These are phyloP conservation scores for Ailuropoda melanoleuca DNA, from an alignment of 2,113 vertebrate genomes.

Conservation along the genomic window DNA sequence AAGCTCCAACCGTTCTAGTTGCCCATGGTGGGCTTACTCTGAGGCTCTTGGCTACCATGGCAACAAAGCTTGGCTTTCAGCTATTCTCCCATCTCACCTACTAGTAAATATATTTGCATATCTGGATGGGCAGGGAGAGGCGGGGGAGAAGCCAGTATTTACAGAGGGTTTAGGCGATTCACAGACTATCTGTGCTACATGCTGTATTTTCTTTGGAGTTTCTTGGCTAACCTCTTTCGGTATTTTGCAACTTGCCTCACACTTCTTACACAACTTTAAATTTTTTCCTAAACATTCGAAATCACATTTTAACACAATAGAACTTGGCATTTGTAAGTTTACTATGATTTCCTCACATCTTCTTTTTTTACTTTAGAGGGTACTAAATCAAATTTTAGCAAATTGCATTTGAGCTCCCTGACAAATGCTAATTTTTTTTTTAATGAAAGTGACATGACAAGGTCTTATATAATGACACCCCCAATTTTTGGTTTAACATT, in stretches of 20 bases:
- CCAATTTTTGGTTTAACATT: background rate
- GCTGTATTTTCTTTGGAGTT: slow-evolving; percentile 38
- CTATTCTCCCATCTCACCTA: background rate
- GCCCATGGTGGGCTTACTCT: background rate
- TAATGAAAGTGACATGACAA: background rate
- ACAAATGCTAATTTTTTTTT: slow-evolving; percentile 15
- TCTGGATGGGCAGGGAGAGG: background rate
- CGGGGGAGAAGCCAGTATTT: background rate
- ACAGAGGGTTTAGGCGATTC: background rate
- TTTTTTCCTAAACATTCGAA: slow-evolving; percentile 55
- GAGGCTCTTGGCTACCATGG: background rate
- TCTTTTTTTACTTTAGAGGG: slow-evolving; percentile 45
- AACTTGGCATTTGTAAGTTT: slow-evolving; percentile 58
- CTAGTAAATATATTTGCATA: background rate
- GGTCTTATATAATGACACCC: background rate
- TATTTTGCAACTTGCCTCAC: slow-evolving; percentile 55
- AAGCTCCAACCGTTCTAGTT: background rate
- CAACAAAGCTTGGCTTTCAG: background rate
- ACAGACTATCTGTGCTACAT: background rate
- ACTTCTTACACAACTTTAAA: slow-evolving; percentile 54
- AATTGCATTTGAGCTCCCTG: slow-evolving; percentile 37
- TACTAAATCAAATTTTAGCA: slow-evolving; percentile 57
- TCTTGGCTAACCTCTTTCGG: slow-evolving; percentile 46
- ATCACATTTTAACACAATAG: slow-evolving; percentile 63
- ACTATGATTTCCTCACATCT: slow-evolving; percentile 18